These are phyloP conservation scores for Drosophila triauraria DNA, from an alignment of 1,140 invertebrate genomes.

Conservation along the genomic window DNA sequence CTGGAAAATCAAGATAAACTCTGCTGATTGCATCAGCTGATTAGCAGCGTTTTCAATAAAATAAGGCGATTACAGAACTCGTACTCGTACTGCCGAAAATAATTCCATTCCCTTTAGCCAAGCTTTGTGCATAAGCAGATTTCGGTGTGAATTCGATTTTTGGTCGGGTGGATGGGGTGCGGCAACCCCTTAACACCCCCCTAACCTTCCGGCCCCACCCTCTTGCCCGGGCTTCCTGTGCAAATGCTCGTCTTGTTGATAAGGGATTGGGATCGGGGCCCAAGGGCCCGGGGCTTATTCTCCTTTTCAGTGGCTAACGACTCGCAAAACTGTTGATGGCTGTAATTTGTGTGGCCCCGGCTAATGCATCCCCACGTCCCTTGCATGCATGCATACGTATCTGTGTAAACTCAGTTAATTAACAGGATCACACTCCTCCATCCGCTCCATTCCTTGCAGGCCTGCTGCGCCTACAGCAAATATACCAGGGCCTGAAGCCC, in stretches of 20 bases:
- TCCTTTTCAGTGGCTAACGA: conserved; percentile 54
- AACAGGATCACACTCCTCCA: conserved; percentile 43
- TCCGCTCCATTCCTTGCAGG: conserved; percentile 87
- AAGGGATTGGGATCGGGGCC: conserved; percentile 33
- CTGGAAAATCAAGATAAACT: conserved; percentile 5
- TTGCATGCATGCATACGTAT: neutral
- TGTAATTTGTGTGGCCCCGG: conserved; percentile 56
- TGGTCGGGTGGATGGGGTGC: conserved; percentile 33
- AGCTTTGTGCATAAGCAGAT: conserved; percentile 31
- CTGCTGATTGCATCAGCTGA: conserved; percentile 22
- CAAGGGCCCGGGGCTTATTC: conserved; percentile 22
- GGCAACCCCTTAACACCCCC: conserved; percentile 26
- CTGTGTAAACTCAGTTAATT: conserved; percentile 58
- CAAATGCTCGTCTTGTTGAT: conserved; percentile 57
- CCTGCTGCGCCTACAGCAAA: conserved; percentile 94
- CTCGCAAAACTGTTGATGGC: conserved; percentile 68
- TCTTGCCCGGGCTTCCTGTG: conserved; percentile 31
- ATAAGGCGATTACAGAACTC: conserved; percentile 22
- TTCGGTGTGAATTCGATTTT: conserved; percentile 25
- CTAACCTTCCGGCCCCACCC: neutral
- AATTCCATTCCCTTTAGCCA: neutral
- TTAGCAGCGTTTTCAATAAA: conserved; percentile 7
- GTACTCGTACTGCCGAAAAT: neutral
- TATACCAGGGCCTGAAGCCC: conserved; percentile 93
- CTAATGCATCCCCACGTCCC: conserved; percentile 23